Base-by-base conservation (phyloP, 2,888 invertebrate species). In the Bruchidius siliquastri region DNA sequence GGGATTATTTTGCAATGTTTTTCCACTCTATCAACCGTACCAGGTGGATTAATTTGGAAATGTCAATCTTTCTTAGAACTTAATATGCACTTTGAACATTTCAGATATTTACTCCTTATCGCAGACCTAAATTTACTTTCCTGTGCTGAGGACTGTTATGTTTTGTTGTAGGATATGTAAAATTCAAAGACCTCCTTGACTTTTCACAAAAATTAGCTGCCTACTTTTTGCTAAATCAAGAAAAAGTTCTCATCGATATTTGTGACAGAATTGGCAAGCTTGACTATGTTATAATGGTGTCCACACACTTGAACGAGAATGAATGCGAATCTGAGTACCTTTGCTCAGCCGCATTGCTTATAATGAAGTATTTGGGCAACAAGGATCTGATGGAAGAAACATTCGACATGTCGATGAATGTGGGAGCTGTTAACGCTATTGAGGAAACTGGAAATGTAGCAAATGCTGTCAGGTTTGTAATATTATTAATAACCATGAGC, bases 331-430 rank as follows among this genome's bases (percentile, higher is more conserved):
- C 79, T 0, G 72, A 76, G 71, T 74, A 78, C 73, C 74, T 83
- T 22, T 82, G 81, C 72, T 69, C 79, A 21, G 76, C 81, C 67
- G 81, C 81, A 8, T 72, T 79, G 20, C 76, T 82, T 26, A 76
- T 83, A 68, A 72, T 84, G 70, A 79, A 80, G 75, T 79, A 79
- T 74, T 71, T 81, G 22, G 74, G 74, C 21, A 8, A 49, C 49
- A 49, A 8, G 1, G 13, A 49, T 49, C 1, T 13, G 6, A 13
- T 49, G 18, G 49, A 49, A 18, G 49, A 49, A 49, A 49, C 49
- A 18, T 49, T 49, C 18, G 13, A 49, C 18, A 49, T 49, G 49
- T 49, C 49, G 13, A 49, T 49, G 6, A 49, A 49, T 49, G 13
- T 49, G 49, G 49, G 49, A 49, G 18, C 18, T 49, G 49, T 49